A percentile compares a stretch with the other conserved stretches of the same genome.
These are phyloP conservation scores for Burhinus oedicnemus DNA, from an alignment of 2,113 vertebrate species.

Conservation along the genomic window DNA sequence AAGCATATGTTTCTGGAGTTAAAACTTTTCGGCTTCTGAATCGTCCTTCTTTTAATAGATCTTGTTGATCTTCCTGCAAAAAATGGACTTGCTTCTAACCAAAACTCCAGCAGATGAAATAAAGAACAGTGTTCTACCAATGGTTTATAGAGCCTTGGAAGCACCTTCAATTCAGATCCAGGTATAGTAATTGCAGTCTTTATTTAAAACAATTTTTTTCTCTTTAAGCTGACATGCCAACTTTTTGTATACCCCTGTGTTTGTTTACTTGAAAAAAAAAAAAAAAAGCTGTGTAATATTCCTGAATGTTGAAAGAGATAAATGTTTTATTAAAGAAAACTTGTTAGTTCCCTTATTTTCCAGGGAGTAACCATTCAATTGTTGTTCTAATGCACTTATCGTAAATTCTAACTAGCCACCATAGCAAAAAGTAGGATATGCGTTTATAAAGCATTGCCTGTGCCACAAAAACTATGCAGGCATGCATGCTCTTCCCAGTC, in stretches of 20 bases:
- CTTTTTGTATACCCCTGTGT: background rate
- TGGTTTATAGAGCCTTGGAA: conserved; percentile 97
- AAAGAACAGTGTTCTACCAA: conserved; percentile 93
- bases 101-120: conserved; percentile 97
- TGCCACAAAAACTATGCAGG: background rate
- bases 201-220: background rate
- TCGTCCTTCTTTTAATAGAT: conserved; percentile 79
- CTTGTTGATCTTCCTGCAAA: conserved; percentile 97
- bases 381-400: background rate
- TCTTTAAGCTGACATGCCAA: background rate
- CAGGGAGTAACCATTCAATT: background rate
- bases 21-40: conserved; percentile 1
- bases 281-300: background rate
- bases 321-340: background rate
- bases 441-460: background rate
- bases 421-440: background rate
- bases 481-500: background rate
- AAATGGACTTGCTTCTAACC: conserved; percentile 97
- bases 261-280: background rate
- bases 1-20: background rate
- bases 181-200: conserved; percentile 72
- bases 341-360: background rate
- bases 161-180: conserved; percentile 98
- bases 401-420: background rate
- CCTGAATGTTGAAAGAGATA: background rate